These are phyloP conservation scores for Sus cebifrons DNA, from an alignment of 2,797 vertebrate species.

Conservation along the genomic window DNA sequence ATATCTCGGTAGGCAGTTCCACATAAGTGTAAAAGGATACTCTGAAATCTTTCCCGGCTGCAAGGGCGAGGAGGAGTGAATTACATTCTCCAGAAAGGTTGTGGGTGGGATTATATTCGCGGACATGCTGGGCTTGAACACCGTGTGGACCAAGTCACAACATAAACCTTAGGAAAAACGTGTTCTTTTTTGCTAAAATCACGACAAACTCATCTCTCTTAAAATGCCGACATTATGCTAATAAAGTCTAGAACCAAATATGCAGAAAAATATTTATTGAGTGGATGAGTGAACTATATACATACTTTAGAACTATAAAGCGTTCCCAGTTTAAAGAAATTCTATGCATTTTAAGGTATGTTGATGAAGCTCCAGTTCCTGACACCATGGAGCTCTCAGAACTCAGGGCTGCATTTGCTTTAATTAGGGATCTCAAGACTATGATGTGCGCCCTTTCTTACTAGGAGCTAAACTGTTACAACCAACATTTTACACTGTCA, in stretches of 20 bases:
- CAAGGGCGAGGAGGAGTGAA: conserved; percentile 76
- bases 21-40: conserved; percentile 83
- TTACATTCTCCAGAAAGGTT: conserved; percentile 79
- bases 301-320: conserved; percentile 48
- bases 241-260: conserved; percentile 74
- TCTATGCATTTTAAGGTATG: conserved; percentile 22
- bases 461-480: conserved; percentile 40
- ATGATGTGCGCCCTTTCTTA: neutral
- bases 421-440: conserved; percentile 16
- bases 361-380: neutral
- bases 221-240: conserved; percentile 66
- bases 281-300: neutral
- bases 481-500: neutral
- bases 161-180: conserved; percentile 70
- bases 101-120: conserved; percentile 75
- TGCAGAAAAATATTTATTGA: conserved; percentile 63
- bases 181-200: conserved; percentile 70
- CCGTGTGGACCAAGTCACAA: conserved; percentile 68
- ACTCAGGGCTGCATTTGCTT: conserved; percentile 19
- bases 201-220: conserved; percentile 53
- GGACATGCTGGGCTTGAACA: conserved; percentile 66
- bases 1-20: conserved; percentile 82
- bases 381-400: neutral
- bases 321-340: conserved; percentile 43
- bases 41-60: conserved; percentile 84